Evolutionary conservation across 1,140 invertebrate species (phyloP), one percentile per base, ranked within the genome.

Genomic region (Macrotrachela quadricornifera): DNA sequence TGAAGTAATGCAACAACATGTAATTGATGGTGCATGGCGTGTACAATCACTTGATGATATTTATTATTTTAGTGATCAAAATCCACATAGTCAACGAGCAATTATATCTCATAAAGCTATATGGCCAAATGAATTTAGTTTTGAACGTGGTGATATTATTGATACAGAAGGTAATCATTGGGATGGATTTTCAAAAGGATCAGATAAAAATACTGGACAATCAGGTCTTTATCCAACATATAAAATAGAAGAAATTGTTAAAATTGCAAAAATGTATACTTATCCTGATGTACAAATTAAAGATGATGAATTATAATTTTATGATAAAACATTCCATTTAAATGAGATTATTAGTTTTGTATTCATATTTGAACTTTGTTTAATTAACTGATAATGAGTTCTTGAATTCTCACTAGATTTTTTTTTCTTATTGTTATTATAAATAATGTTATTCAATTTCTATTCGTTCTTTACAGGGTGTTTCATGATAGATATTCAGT

Each of bases 41-140:
- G 92, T 86, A 67, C 76, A 79, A 57, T 94, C 87, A 3, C 73
- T 96, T 30, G 90, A 96, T 69, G 90, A 95, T 66, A 84, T 92
- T 60, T 95, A 91, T 71, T 96, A 95, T 69, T 94, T 85, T 67
- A 88, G 88, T n/a, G 88, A 88, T 2, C 88, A 94, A 73, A 83
- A 81, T 70, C 76, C 80, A 21, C 84, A 92, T 68, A 80, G 85
- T 61, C 76, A 82, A 43, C 68, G 78, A 16, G 85, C 79, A 1
- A 75, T 86, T 10, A 71, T 81, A 56, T 69, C 77, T 49, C 84
- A 90, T 63, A 85, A n/a, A n/a, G n/a, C n/a, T n/a, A n/a, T n/a
- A n/a, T n/a, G n/a, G n/a, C n/a, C n/a, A n/a, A n/a, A n/a, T n/a
- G n/a, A n/a, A n/a, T n/a, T n/a, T n/a, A n/a, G n/a, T n/a, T n/a